Evolutionary conservation across 2,888 invertebrate genomes (phyloP).

Genomic region (Pachycephus smyrnensis): DNA sequence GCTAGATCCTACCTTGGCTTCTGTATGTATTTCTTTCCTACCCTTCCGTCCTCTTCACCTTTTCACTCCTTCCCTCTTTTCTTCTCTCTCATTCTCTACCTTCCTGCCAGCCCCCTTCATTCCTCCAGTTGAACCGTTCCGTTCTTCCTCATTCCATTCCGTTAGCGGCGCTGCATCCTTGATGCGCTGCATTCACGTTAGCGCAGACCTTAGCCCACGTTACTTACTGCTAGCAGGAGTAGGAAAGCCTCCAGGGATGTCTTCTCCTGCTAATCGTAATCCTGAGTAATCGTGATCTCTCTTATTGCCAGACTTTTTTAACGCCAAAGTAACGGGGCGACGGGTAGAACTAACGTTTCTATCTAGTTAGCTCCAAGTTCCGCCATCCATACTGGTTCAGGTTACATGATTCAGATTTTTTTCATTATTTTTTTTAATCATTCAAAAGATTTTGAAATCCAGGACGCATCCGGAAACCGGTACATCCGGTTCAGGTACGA

Average conservation of each 20-base stretch:
- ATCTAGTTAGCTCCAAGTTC: conserved; percentile 41
- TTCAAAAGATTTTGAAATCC: neutral
- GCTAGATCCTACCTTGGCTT: conserved; percentile 24
- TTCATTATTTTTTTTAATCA: no score
- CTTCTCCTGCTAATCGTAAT: conserved; percentile 21
- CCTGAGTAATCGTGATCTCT: conserved; percentile 37
- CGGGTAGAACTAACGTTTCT: neutral
- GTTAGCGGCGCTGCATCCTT: conserved; percentile 27
- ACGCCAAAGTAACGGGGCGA: neutral
- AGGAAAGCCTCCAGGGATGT: neutral
- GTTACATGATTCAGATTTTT: conserved; percentile 45
- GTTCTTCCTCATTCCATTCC: conserved; percentile 34
- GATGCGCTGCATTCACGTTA: neutral
- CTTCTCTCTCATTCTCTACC: conserved; percentile 21
- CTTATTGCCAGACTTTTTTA: neutral
- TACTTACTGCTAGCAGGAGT: neutral
- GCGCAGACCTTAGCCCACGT: no score
- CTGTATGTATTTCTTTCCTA: conserved; percentile 20
- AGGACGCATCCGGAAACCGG: neutral
- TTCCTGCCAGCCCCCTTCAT: conserved; percentile 25
- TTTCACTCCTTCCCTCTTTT: conserved; percentile 19
- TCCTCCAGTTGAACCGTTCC: conserved; percentile 4
- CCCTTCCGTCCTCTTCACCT: conserved; percentile 9
- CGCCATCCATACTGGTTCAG: conserved; percentile 43
- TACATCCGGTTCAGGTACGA: neutral